Percentiles rank a stretch among this genome's conserved stretches.
These are phyloP conservation scores for Ectobius pallidus DNA, from an alignment of 2,888 invertebrate species.

Conservation along the genomic window DNA sequence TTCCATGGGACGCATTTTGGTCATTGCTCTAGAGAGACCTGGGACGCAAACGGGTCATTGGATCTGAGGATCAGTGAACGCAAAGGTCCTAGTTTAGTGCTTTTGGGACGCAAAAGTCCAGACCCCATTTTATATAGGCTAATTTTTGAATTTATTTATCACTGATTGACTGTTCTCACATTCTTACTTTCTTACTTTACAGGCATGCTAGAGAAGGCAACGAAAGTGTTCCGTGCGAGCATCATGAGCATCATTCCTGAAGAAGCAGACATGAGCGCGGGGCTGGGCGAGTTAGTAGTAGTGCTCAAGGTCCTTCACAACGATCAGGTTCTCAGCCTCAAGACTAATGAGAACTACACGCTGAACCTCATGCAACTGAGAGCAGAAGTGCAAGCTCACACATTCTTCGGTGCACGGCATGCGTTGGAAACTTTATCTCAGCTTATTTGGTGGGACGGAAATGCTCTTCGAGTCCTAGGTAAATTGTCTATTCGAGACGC, in stretches of 20 bases:
- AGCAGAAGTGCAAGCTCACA: conserved; percentile 41
- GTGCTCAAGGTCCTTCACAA: not conserved
- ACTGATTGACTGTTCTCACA: too few species aligned
- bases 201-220: conserved; percentile 59
- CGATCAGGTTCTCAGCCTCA: conserved; percentile 19
- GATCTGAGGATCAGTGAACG: too few species aligned
- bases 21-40: too few species aligned
- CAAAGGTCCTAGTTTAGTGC: too few species aligned
- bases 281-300: not conserved
- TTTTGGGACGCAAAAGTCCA: too few species aligned
- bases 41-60: too few species aligned
- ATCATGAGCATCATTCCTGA: conserved; percentile 46
- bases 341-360: conserved; percentile 38
- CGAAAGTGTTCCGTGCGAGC: conserved; percentile 57
- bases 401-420: conserved; percentile 47
- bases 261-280: not conserved
- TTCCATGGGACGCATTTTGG: too few species aligned
- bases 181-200: too few species aligned
- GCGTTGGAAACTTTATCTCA: conserved; percentile 48
- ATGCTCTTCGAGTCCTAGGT: conserved; percentile 31
- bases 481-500: conserved; percentile 53
- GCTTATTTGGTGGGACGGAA: conserved; percentile 71
- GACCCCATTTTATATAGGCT: too few species aligned
- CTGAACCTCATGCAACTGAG: not conserved
- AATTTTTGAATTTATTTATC: too few species aligned